A percentile compares a stretch with the other conserved stretches of the same genome.
Conservation (phyloP, 2,113 vertebrate species). For the Lepus europaeus region DNA sequence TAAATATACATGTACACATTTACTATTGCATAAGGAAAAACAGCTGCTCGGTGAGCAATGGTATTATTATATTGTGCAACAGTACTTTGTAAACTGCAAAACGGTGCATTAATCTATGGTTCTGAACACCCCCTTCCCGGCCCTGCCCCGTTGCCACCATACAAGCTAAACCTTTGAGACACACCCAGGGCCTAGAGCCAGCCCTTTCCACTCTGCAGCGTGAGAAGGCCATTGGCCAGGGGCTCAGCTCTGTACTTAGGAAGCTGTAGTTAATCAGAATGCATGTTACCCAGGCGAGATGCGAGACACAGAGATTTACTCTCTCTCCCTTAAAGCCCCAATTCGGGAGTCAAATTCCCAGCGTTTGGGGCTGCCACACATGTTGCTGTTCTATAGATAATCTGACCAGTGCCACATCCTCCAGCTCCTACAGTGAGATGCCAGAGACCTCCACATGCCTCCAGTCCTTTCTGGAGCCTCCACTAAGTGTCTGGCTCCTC, state of each 20-base stretch:
- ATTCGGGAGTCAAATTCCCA: background rate
- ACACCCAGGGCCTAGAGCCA: background rate
- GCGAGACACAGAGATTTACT: background rate
- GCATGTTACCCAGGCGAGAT: background rate
- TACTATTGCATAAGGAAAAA: background rate
- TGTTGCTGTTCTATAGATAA: background rate
- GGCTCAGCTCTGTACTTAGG: background rate
- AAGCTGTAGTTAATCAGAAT: background rate
- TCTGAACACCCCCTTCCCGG: background rate
- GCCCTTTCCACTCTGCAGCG: fast-evolving
- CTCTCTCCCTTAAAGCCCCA: background rate
- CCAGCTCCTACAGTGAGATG: background rate
- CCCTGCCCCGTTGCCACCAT: background rate
- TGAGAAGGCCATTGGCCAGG: too few species aligned
- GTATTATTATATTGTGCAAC: background rate
- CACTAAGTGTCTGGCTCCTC: background rate
- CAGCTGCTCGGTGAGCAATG: conserved; percentile 38
- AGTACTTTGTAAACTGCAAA: background rate
- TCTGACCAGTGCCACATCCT: background rate
- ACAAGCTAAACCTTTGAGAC: conserved; percentile 21
- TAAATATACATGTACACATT: background rate
- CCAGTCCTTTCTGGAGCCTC: background rate
- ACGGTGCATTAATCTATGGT: background rate
- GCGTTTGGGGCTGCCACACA: background rate
- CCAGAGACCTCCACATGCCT: background rate